Base-by-base conservation (phyloP, 2,888 invertebrate species). In the Polia nebulosa region DNA sequence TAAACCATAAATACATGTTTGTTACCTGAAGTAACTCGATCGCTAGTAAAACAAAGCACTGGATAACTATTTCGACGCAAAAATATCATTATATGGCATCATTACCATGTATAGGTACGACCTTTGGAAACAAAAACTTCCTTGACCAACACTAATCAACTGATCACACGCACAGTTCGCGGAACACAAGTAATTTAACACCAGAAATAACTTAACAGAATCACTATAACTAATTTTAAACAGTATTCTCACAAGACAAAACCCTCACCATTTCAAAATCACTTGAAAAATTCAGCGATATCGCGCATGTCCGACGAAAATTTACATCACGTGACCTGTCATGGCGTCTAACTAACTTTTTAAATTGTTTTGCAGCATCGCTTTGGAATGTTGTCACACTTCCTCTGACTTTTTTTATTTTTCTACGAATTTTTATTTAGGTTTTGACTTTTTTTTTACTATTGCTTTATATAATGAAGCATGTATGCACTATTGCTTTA, bases 301-400 rank as follows among this genome's bases (percentile, higher is more conserved):
- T 85, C 92, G 94, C 95, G 95, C 95, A 95, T 95, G 95, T 92
- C 94, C 91, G 88, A 94, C 92, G 90, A 92, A 95, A 95, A 95
- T 95, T 95, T 95, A 95, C 94, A 93, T 95, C 95, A 95, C 95
- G 95, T 95, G 95, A 95, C 92, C 95, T 95, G 95, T 95, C 95
- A 95, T 95, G 95, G 95, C 95, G 95, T 95, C 93, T 67, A n/a
- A 75, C 74, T 66, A 72, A 82, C 76, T 83, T 82, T 82, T 81
- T 82, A 67, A 67, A 75, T 74, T 66, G 15, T 82, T 70, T 80
- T 64, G 77, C 80, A 77, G 70, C 61, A 69, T 66, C 71, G 74
- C 76, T 73, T 27, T 41, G 66, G 57, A 73, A 73, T 70, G 41
- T 76, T 72, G 63, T 69, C 72, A 69, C 58, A 68, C 62, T 59